These are phyloP conservation scores for Microcebus ravelobensis DNA, from an alignment of 2,113 vertebrate genomes.

Conservation along the genomic window DNA sequence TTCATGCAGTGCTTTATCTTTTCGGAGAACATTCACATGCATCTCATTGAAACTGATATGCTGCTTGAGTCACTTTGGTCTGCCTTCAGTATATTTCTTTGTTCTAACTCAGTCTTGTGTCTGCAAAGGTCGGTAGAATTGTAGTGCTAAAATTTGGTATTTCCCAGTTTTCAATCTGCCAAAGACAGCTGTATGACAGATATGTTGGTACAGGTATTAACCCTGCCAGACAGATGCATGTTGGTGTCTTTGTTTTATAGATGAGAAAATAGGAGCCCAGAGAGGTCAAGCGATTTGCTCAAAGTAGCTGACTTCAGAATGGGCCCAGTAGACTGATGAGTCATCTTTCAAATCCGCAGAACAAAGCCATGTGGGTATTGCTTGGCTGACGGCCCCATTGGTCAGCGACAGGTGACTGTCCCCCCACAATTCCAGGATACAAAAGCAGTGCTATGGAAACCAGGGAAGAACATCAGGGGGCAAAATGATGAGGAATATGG, in stretches of 20 bases:
- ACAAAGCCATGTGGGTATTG: neutral
- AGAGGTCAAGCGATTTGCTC: slow-evolving; percentile 40
- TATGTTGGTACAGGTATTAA: slow-evolving; percentile 32
- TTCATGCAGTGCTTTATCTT: neutral
- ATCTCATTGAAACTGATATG: slow-evolving; percentile 5
- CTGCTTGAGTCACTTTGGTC: neutral
- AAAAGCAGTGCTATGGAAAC: neutral
- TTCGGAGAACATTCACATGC: neutral
- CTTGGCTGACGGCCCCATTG: neutral
- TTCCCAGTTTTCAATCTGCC: slow-evolving; percentile 50
- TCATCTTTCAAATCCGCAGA: neutral
- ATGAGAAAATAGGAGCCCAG: slow-evolving; percentile 42
- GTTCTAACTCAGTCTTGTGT: slow-evolving; percentile 51
- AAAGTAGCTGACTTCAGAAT: slow-evolving; percentile 15
- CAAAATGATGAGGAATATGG: neutral
- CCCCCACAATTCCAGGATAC: neutral
- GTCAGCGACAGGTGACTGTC: neutral
- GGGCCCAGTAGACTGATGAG: neutral
- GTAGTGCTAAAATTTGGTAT: slow-evolving; percentile 36
- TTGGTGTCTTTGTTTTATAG: slow-evolving; percentile 52
- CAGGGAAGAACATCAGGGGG: neutral
- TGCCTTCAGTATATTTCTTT: slow-evolving; percentile 49
- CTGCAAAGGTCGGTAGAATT: slow-evolving; percentile 47
- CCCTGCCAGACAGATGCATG: neutral
- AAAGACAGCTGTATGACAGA: slow-evolving; percentile 46